A percentile compares a stretch with the other conserved stretches of the same genome.
These are phyloP conservation scores for Hirundo rustica DNA, from an alignment of 2,797 vertebrate genomes.

Conservation along the genomic window DNA sequence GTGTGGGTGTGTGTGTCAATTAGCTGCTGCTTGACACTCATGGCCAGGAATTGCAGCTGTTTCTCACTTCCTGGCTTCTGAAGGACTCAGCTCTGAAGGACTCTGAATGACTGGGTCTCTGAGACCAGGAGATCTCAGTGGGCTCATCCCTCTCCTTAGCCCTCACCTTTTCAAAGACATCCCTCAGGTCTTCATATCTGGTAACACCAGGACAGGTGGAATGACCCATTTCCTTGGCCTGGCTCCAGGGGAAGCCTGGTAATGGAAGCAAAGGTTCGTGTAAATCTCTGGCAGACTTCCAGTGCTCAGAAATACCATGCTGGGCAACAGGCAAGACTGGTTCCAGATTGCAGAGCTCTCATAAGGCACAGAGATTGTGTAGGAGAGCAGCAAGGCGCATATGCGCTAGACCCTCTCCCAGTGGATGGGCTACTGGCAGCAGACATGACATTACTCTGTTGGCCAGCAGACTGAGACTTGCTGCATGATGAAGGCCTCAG, in stretches of 20 bases:
- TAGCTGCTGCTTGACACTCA: neutral
- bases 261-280: neutral
- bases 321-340: neutral
- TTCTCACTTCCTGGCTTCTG: neutral
- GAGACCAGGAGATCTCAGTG: neutral
- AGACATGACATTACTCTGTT: neutral
- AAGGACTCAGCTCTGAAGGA: neutral
- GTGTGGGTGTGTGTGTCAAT: no score
- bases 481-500: neutral
- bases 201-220: neutral
- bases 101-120: neutral
- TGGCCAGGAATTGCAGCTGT: neutral
- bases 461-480: neutral
- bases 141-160: neutral
- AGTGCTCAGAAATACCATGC: neutral
- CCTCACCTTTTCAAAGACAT: constrained; percentile 53
- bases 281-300: neutral
- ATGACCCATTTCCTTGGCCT: neutral
- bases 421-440: neutral
- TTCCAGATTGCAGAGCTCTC: neutral
- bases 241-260: neutral
- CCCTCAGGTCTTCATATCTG: neutral
- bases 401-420: neutral
- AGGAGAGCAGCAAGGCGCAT: neutral
- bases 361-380: neutral